These are phyloP conservation scores for Phyllotreta cruciferae DNA, from an alignment of 2,888 invertebrate species.

Conservation along the genomic window DNA sequence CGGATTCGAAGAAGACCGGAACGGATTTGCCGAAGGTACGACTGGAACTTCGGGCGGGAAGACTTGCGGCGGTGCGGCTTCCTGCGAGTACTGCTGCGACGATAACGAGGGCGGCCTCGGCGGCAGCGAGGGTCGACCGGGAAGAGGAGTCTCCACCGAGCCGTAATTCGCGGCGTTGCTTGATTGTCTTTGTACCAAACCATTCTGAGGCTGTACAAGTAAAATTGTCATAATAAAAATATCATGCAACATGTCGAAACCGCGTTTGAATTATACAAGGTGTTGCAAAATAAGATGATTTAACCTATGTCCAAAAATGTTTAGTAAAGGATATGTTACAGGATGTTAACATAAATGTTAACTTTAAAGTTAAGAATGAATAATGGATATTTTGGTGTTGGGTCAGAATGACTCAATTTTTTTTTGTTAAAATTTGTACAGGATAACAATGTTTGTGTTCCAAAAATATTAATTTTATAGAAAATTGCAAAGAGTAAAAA, in stretches of 20 bases:
- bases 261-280: too few relatives aligned
- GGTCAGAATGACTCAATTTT: too few relatives aligned
- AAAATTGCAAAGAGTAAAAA: too few relatives aligned
- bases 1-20: conserved; percentile 53
- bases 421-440: too few relatives aligned
- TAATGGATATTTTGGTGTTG: too few relatives aligned
- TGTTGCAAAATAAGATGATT: too few relatives aligned
- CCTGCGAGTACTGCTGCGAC: conserved; percentile 18
- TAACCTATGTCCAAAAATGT: too few relatives aligned
- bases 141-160: conserved; percentile 63
- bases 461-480: too few relatives aligned
- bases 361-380: too few relatives aligned
- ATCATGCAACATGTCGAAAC: neutral
- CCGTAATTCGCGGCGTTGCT: conserved; percentile 63
- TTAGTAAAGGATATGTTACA: too few relatives aligned
- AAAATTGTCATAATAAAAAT: conserved; percentile 17
- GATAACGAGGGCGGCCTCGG: conserved; percentile 16
- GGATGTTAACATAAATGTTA: too few relatives aligned
- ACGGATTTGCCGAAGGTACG: conserved; percentile 51
- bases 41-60: conserved; percentile 36
- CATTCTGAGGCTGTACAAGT: conserved; percentile 47
- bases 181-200: conserved; percentile 53
- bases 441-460: too few relatives aligned
- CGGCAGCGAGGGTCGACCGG: conserved; percentile 42
- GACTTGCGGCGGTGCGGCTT: neutral